These are phyloP conservation scores for Heliconius hermathena DNA, from an alignment of 1,140 invertebrate genomes.

Conservation along the genomic window DNA sequence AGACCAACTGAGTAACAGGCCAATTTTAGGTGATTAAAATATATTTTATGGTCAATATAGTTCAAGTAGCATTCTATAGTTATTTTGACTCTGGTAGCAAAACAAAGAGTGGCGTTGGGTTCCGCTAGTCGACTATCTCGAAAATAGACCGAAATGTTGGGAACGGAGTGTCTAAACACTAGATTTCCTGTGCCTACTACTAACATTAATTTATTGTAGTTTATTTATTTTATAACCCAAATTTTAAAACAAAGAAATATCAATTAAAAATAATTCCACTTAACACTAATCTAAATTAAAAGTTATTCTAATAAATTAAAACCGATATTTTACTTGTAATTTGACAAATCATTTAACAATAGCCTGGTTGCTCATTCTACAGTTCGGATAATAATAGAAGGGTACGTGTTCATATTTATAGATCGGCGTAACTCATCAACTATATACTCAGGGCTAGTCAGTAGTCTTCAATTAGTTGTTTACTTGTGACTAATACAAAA, in stretches of 20 bases:
- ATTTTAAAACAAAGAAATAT: background rate
- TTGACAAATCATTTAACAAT: conserved; percentile 31
- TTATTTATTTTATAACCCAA: background rate
- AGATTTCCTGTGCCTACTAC: too few relatives aligned
- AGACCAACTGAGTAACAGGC: background rate
- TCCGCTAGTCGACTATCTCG: too few relatives aligned
- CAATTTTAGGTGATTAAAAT: background rate
- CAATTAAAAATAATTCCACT: background rate
- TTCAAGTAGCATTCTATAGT: background rate
- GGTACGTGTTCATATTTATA: conserved; percentile 28
- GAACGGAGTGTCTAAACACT: too few relatives aligned
- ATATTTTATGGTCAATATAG: background rate
- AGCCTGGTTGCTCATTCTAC: conserved; percentile 32
- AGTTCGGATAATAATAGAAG: conserved; percentile 25
- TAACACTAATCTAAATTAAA: background rate
- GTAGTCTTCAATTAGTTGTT: conserved; percentile 15
- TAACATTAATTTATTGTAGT: too few relatives aligned
- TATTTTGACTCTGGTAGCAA: too few relatives aligned
- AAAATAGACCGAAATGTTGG: too few relatives aligned
- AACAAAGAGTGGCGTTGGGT: too few relatives aligned
- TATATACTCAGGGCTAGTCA: conserved; percentile 17
- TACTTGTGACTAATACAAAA: conserved; percentile 17
- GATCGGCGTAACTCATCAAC: conserved; percentile 28
- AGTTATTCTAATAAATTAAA: background rate
- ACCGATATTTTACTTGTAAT: background rate